Evolutionary conservation across 2,888 invertebrate genomes (phyloP).

Genomic region (Corythucha ciliata): DNA sequence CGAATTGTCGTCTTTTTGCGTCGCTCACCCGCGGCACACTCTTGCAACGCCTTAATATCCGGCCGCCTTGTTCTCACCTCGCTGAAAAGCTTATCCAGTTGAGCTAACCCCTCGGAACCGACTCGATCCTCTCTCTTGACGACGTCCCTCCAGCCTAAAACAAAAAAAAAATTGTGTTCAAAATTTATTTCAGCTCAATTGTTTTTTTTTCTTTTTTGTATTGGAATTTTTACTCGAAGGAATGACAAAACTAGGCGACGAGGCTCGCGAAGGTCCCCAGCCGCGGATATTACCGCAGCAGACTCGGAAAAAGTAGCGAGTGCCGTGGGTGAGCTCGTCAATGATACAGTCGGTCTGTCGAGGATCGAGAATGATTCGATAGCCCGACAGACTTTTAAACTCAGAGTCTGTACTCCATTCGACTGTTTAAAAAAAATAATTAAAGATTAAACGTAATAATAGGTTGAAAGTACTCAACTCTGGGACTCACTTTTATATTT

Average conservation of each 20-base stretch:
- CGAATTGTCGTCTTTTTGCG: slow-evolving; percentile 81
- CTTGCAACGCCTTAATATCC: slow-evolving; percentile 45
- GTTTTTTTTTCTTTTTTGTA: too few species aligned
- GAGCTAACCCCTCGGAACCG: slow-evolving; percentile 54
- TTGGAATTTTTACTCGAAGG: slow-evolving; percentile 82
- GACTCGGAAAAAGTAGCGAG: slow-evolving; percentile 80
- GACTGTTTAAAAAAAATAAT: slow-evolving; percentile 49
- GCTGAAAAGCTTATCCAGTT: slow-evolving; percentile 63
- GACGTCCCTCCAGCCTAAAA: slow-evolving; percentile 74
- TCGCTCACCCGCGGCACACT: slow-evolving; percentile 47
- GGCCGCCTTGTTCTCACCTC: slow-evolving; percentile 56
- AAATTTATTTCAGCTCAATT: slow-evolving; percentile 3
- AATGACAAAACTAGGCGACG: slow-evolving; percentile 73
- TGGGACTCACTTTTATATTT: slow-evolving; percentile 70
- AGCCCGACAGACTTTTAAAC: slow-evolving; percentile 72
- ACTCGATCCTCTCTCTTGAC: slow-evolving; percentile 59
- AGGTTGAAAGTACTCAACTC: neutral
- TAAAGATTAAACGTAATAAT: neutral
- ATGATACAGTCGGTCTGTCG: slow-evolving; percentile 53
- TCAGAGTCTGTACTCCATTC: slow-evolving; percentile 87
- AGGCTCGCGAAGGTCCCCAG: slow-evolving; percentile 66
- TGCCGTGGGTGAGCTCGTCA: slow-evolving; percentile 71
- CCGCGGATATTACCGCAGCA: slow-evolving; percentile 90
- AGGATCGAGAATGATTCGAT: slow-evolving; percentile 62
- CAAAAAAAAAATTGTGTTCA: slow-evolving; percentile 18